Evolutionary conservation across 2,797 vertebrate genomes (phyloP).

Genomic region (Galagoides demidoff): DNA sequence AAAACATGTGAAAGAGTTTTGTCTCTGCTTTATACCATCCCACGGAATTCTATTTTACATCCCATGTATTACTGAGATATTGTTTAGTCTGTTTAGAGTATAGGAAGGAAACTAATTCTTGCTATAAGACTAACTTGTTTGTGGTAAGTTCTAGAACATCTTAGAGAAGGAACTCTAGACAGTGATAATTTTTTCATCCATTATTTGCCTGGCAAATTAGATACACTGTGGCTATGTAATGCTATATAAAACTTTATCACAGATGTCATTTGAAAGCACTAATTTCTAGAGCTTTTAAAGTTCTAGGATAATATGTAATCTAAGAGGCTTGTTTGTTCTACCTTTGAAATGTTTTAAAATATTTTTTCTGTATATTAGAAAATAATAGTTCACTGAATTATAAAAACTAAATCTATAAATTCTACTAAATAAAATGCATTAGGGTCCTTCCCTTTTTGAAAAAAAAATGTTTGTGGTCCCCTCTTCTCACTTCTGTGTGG

Average conservation of each 20-base stretch:
- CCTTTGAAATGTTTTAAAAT: slow-evolving; percentile 54
- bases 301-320: slow-evolving; percentile 2
- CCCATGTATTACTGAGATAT: not conserved
- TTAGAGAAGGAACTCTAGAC: slow-evolving; percentile 40
- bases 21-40: not conserved
- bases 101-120: slow-evolving; percentile 50
- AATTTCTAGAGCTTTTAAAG: slow-evolving; percentile 38
- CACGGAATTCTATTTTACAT: slow-evolving; percentile 6
- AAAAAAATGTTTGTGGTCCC: not conserved
- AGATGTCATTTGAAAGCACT: slow-evolving; percentile 12
- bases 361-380: slow-evolving; percentile 19
- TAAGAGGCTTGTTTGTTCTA: not conserved
- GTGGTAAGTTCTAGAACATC: slow-evolving; percentile 4
- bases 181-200: slow-evolving; percentile 18
- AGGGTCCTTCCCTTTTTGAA: not conserved
- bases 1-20: slow-evolving; percentile 6
- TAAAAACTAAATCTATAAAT: not conserved
- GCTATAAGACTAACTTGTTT: slow-evolving; percentile 14
- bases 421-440: slow-evolving; percentile 27
- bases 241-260: not conserved
- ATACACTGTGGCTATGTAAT: not conserved
- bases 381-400: slow-evolving; percentile 42
- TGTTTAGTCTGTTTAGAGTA: slow-evolving; percentile 14
- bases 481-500: not conserved
- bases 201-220: not conserved